Base-by-base conservation (phyloP, 2,888 invertebrate species). In the Bursaphelenchus okinawaensis region DNA sequence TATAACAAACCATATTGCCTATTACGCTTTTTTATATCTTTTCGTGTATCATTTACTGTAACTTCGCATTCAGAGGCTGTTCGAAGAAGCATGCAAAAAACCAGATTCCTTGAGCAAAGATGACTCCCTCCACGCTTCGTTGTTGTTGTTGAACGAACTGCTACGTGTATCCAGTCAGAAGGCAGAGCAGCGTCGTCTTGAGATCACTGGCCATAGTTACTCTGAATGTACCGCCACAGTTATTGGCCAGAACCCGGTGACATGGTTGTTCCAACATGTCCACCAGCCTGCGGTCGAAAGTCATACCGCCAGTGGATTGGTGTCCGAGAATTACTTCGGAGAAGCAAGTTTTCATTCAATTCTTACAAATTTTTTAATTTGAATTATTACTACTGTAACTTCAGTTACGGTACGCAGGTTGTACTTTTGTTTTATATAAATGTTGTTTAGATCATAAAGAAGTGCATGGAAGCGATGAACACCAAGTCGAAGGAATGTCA, bases 401-500 rank as follows among this genome's bases (percentile, higher is more conserved):
- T n/a, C n/a, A n/a, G n/a, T n/a, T n/a, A n/a, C n/a, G n/a, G n/a
- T n/a, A n/a, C n/a, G n/a, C n/a, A n/a, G n/a, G n/a, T n/a, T n/a
- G n/a, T n/a, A n/a, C n/a, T n/a, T n/a, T n/a, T n/a, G n/a, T n/a
- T n/a, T n/a, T n/a, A n/a, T n/a, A n/a, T n/a, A n/a, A n/a, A n/a
- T n/a, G n/a, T n/a, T n/a, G n/a, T n/a, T n/a, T n/a, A 72, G 73
- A 73, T 75, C 27, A 59, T 72, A 20, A 62, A 64, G 8, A 56
- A 64, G 9, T 67, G 70, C 40, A 87, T 94, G 84, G 88, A 88
- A 51, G 91, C 92, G 78, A 87, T 90, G 65, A 77, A 73, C 60
- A 88, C 89, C 0, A 88, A 90, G 75, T 90, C 89, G 59, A 86
- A 88, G 6, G 89, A 91, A 82, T 90, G 94, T 23, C 93, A 94